Base-by-base conservation (phyloP, 2,797 vertebrate genomes). In the Oophaga sylvatica region DNA sequence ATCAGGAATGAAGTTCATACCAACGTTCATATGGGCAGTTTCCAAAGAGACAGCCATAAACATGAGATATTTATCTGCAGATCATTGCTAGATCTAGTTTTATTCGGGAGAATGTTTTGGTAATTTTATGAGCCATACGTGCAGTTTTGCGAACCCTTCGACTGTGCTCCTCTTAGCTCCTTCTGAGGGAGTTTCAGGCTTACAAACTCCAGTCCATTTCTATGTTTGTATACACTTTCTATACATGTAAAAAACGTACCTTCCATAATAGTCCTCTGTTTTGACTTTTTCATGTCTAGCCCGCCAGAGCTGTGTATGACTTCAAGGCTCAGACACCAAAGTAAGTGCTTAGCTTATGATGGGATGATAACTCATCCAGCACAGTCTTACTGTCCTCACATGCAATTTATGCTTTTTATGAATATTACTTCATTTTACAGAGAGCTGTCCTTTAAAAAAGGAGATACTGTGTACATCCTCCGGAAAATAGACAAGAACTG, bases 241-340 rank as follows among this genome's bases (percentile, higher is more conserved):
- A 53, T 53, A 53, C 48, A 53, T 53, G 48, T 53, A 53, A 12
- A 65, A 68, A 68, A 29, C 26, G 15, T 15, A 68, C 13, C 67
- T 31, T 73, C 9, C 41, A 45, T 73, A 3, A 29, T 70, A 31
- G 26, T 13, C 16, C 5, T 59, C n/a, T n/a, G 19, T 57, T 20
- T 75, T 85, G 11, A 76, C 35, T 84, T 90, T 95, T 95, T 95
- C 96, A 98, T 97, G 97, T 97, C 94, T 93, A 98, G 93, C 96
- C 97, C 91, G 98, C 98, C 89, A 97, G 95, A 96, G 98, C 98
- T 93, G 97, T 99, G 91, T 99, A 99, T 92, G 98, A 99, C 94
- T 99, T 99, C 95, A 99, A 99, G 94, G 98, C 98, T 95, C 98
- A 99, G 93, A 96, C 98, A n/a, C 94, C 97, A 92, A 99, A 99